These are phyloP conservation scores for Oscheius sp. DNA, from an alignment of 2,888 invertebrate genomes.

Conservation along the genomic window DNA sequence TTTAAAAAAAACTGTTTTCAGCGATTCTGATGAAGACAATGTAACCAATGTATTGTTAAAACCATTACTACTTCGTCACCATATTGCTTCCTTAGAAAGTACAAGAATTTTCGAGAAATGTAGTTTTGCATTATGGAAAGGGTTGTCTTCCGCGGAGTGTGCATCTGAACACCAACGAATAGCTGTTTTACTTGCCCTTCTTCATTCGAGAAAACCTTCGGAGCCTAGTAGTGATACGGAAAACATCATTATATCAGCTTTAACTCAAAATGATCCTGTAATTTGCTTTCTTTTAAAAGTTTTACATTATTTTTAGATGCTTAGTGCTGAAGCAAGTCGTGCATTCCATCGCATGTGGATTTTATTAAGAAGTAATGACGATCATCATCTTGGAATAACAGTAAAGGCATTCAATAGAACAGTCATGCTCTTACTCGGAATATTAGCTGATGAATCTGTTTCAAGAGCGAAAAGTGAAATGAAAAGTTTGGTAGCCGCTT, in stretches of 20 bases:
- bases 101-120: slow-evolving; percentile 35
- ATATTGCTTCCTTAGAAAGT: slow-evolving; percentile 15
- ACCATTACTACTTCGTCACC: slow-evolving; percentile 51
- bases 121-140: slow-evolving; percentile 49
- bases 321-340: slow-evolving; percentile 57
- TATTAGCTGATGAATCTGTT: slow-evolving; percentile 64
- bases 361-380: slow-evolving; percentile 51
- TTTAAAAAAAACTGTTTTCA: neutral
- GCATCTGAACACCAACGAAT: slow-evolving; percentile 45
- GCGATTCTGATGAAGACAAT: neutral
- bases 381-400: slow-evolving; percentile 37
- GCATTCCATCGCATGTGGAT: slow-evolving; percentile 67
- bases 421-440: slow-evolving; percentile 66
- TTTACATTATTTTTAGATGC: slow-evolving; percentile 36
- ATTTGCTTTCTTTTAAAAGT: neutral
- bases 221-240: slow-evolving; percentile 73
- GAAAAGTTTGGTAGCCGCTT: slow-evolving; percentile 77
- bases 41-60: slow-evolving; percentile 51
- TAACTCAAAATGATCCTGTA: slow-evolving; percentile 56
- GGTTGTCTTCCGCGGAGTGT: slow-evolving; percentile 15
- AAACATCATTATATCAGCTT: slow-evolving; percentile 59
- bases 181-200: slow-evolving; percentile 80
- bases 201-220: slow-evolving; percentile 79
- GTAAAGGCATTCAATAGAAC: slow-evolving; percentile 65
- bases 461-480: slow-evolving; percentile 54